Base-by-base conservation (phyloP, 2,888 invertebrate species). In the Athalia rosae region DNA sequence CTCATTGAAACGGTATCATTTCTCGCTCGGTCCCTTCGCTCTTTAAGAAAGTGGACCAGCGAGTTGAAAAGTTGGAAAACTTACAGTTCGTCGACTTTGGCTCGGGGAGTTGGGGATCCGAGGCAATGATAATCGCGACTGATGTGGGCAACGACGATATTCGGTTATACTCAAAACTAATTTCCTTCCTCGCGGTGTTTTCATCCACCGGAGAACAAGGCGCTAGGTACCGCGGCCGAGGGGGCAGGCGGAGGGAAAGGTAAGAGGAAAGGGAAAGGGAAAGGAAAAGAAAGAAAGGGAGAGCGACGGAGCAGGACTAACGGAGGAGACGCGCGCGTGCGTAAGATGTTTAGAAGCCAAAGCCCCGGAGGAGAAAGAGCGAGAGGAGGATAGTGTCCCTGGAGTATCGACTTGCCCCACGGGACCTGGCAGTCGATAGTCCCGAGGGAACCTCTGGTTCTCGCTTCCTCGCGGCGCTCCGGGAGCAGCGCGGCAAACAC, bases 391-490 rank as follows among this genome's bases (percentile, higher is more conserved):
- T 79, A 82, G 80, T 85, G 88, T 89, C 89, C 87, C 89, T 86
- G 87, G 89, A 89, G 89, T 90, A 89, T 90, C 88, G 89, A 89
- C 89, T 88, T 82, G 88, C 88, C 89, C 88, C 89, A 84, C 87
- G 89, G 89, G 89, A 89, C 88, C 84, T 85, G 85, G 86, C 87
- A 89, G 89, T 88, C 89, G 88, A 89, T 89, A 89, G 89, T 89
- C 89, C 89, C 89, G 85, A 83, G 89, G 88, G 89, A 89, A 79
- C 63, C 84, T 83, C 82, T 81, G 81, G 82, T 82, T 82, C 79
- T 63, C 78, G 76, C 76, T 78, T 73, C 67, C 78, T 81, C 80
- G 79, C 79, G 48, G 61, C 77, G 69, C 69, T 76, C 71, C 43
- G 76, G 78, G 77, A 76, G 66, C 69, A 69, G 69, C 69, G 67